Evolutionary conservation across 2,888 invertebrate species (phyloP).

Genomic region (Noctua janthina): DNA sequence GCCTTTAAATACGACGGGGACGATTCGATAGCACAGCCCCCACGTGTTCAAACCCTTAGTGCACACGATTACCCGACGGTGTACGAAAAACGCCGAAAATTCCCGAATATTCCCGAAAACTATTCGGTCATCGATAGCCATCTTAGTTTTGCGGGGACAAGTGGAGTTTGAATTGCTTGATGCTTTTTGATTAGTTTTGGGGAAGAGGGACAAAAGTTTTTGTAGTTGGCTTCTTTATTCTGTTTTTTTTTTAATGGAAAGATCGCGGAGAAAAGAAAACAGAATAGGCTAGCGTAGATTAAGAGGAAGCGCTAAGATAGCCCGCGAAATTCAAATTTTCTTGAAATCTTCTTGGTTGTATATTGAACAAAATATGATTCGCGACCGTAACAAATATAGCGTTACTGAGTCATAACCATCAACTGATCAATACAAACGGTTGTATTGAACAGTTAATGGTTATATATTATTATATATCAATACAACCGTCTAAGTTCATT

Average conservation of each 20-base stretch:
- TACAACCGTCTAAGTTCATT: too few species aligned
- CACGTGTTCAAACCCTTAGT: conserved; percentile 62
- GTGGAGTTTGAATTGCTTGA: conserved; percentile 44
- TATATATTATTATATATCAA: too few species aligned
- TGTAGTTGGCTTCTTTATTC: not conserved
- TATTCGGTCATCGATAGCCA: conserved; percentile 60
- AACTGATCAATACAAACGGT: too few species aligned
- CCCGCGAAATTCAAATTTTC: not conserved
- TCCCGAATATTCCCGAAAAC: conserved; percentile 48
- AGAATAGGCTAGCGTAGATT: not conserved
- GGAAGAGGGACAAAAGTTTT: not conserved
- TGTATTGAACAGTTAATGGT: too few species aligned
- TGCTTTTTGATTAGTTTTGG: conserved; percentile 8
- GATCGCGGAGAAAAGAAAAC: not conserved
- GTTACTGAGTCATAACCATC: too few species aligned
- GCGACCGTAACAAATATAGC: too few species aligned
- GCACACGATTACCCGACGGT: conserved; percentile 45
- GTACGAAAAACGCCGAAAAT: conserved; percentile 58
- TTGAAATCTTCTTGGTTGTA: too few species aligned
- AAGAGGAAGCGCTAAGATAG: not conserved
- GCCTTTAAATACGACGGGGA: conserved; percentile 86
- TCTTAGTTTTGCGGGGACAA: conserved; percentile 37
- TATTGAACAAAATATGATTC: too few species aligned
- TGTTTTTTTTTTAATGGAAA: not conserved
- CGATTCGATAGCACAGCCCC: conserved; percentile 76